Conservation (phyloP, 2,113 vertebrate species). For the Ancistrus triradiatus region DNA sequence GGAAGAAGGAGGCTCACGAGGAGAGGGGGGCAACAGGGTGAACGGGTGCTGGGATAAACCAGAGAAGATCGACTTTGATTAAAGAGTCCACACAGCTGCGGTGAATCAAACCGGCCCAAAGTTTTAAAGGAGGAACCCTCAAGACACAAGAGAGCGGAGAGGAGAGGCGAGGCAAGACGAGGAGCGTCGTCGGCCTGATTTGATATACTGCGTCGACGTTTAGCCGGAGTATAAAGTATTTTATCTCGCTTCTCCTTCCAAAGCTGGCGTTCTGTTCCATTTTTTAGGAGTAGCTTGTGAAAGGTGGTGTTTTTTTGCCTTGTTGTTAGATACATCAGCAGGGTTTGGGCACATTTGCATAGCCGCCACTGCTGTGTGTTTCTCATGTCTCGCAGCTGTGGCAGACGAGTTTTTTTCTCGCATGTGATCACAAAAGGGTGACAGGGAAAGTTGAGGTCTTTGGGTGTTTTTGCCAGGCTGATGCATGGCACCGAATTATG, state of each 20-base stretch:
- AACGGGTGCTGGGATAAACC: slow-evolving; percentile 49
- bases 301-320: slow-evolving; percentile 54
- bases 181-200: too few species aligned
- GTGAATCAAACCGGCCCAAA: slow-evolving; percentile 84
- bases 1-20: slow-evolving; percentile 60
- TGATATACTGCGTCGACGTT: slow-evolving; percentile 46
- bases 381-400: slow-evolving; percentile 66
- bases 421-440: slow-evolving; percentile 66
- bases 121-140: slow-evolving; percentile 74
- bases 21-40: slow-evolving; percentile 33
- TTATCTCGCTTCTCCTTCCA: slow-evolving; percentile 60
- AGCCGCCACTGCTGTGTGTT: slow-evolving; percentile 58
- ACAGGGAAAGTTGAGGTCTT: slow-evolving; percentile 64
- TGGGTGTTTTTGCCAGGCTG: slow-evolving; percentile 52
- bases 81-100: slow-evolving; percentile 89
- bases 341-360: slow-evolving; percentile 67
- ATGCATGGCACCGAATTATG: slow-evolving; percentile 43
- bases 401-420: slow-evolving; percentile 57
- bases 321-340: slow-evolving; percentile 67
- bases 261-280: slow-evolving; percentile 49
- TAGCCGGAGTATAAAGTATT: slow-evolving; percentile 33
- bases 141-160: slow-evolving; percentile 59
- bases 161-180: too few species aligned
- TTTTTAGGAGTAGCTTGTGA: slow-evolving; percentile 33
- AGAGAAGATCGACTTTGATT: slow-evolving; percentile 97